These are phyloP conservation scores for Oedothorax gibbosus DNA, from an alignment of 1,140 invertebrate genomes.

Conservation along the genomic window DNA sequence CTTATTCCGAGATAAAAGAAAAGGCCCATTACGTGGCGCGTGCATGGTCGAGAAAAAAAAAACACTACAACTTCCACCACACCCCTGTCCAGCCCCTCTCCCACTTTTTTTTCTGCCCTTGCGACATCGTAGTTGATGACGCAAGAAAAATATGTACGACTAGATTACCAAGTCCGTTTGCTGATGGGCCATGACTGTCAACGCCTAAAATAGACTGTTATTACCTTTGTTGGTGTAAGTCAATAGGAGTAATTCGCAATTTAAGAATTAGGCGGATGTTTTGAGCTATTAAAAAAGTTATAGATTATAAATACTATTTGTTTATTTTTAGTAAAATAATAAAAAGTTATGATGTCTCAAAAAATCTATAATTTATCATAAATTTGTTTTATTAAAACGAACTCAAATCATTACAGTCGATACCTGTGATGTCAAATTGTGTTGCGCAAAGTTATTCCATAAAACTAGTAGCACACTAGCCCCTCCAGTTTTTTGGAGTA, in stretches of 20 bases:
- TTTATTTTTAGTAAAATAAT: too few relatives aligned
- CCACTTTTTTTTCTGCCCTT: not conserved
- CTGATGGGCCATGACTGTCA: conserved; percentile 36
- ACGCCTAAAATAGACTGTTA: not conserved
- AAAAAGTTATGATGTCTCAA: too few relatives aligned
- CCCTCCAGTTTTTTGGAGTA: too few relatives aligned
- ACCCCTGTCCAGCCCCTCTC: conserved; percentile 1
- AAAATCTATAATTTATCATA: too few relatives aligned
- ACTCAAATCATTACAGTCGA: too few relatives aligned
- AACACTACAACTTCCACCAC: conserved; percentile 21
- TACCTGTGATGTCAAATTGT: too few relatives aligned
- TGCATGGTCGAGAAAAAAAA: not conserved
- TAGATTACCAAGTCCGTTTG: conserved; percentile 30
- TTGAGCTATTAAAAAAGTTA: too few relatives aligned
- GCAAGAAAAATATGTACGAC: conserved; percentile 37
- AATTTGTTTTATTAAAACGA: too few relatives aligned
- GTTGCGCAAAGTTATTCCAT: too few relatives aligned
- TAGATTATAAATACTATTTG: too few relatives aligned
- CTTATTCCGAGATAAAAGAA: conserved; percentile 50
- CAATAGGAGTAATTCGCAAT: not conserved
- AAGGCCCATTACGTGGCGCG: conserved; percentile 17
- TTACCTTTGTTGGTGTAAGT: not conserved
- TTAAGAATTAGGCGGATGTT: too few relatives aligned
- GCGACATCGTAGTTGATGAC: conserved; percentile 26
- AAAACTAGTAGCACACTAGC: too few relatives aligned